Percentiles rank a stretch among this genome's conserved stretches.
Conservation (phyloP, 2,888 invertebrate genomes). For the Platycheirus albimanus region DNA sequence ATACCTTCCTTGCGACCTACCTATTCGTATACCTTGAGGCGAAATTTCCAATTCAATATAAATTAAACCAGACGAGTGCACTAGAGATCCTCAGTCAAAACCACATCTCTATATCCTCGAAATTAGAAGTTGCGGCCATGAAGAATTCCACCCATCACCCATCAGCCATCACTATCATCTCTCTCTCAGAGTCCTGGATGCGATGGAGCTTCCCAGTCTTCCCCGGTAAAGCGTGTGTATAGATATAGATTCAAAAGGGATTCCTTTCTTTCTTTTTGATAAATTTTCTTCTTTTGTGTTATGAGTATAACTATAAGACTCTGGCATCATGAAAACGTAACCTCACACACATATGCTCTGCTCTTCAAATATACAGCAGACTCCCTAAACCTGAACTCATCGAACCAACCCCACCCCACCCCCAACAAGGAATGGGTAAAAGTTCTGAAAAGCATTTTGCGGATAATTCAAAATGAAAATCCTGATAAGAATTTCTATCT, state of each 20-base stretch:
- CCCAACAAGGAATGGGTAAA: constrained; percentile 35
- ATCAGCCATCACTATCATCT: no score
- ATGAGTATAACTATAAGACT: constrained; percentile 67
- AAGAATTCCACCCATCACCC: constrained; percentile 60
- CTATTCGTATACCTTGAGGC: constrained; percentile 45
- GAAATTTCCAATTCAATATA: constrained; percentile 68
- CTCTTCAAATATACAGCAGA: constrained; percentile 6
- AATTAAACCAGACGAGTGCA: constrained; percentile 69
- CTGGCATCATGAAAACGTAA: constrained; percentile 51
- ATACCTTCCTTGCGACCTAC: not conserved
- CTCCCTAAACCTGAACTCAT: constrained; percentile 14
- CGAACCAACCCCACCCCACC: no score
- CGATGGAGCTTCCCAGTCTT: not conserved
- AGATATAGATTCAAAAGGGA: constrained; percentile 18
- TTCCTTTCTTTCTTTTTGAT: constrained; percentile 65
- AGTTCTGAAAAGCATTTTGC: constrained; percentile 73
- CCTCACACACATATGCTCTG: constrained; percentile 13
- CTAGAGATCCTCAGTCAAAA: constrained; percentile 60
- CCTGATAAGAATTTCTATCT: constrained; percentile 73
- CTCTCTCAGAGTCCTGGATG: no score
- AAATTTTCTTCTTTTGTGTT: constrained; percentile 69
- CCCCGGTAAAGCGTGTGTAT: no score
- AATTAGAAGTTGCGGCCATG: constrained; percentile 71
- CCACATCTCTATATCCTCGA: constrained; percentile 71
- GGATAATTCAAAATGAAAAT: constrained; percentile 74